These are phyloP conservation scores for Halisarca cf. caerulea DNA, from an alignment of 37 sponge, comb jelly and placozoan species.

Conservation along the genomic window DNA sequence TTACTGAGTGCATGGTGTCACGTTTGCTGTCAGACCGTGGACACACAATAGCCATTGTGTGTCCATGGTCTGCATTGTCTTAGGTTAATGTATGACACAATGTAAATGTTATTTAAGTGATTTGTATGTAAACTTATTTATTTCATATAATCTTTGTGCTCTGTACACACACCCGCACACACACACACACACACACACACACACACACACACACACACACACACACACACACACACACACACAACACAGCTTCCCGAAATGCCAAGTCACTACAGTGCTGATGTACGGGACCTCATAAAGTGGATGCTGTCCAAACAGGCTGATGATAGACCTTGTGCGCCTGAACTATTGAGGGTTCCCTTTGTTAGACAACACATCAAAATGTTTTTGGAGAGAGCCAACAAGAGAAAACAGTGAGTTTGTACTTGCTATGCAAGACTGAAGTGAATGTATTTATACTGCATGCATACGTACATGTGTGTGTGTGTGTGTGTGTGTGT, in stretches of 20 bases:
- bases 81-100: too few species aligned
- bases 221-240: constrained; percentile 14
- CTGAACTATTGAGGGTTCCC: constrained; percentile 60
- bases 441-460: too few species aligned
- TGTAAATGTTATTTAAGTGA: too few species aligned
- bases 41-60: too few species aligned
- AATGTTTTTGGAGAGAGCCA: constrained; percentile 68
- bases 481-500: too few species aligned
- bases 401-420: constrained; percentile 28
- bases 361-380: constrained; percentile 78
- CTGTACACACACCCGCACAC: neutral
- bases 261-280: constrained; percentile 67
- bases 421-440: too few species aligned
- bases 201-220: constrained; percentile 31
- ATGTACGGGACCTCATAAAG: constrained; percentile 63
- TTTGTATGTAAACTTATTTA: constrained; percentile 63
- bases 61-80: too few species aligned
- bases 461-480: too few species aligned
- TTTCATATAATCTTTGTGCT: neutral
- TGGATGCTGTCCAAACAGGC: constrained; percentile 74
- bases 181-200: constrained; percentile 36
- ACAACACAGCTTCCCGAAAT: constrained; percentile 37
- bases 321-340: constrained; percentile 67
- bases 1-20: too few species aligned
- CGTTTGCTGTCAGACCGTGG: too few species aligned